Evolutionary conservation across 2,113 vertebrate species (phyloP).

Genomic region (Crotalus horridus): DNA sequence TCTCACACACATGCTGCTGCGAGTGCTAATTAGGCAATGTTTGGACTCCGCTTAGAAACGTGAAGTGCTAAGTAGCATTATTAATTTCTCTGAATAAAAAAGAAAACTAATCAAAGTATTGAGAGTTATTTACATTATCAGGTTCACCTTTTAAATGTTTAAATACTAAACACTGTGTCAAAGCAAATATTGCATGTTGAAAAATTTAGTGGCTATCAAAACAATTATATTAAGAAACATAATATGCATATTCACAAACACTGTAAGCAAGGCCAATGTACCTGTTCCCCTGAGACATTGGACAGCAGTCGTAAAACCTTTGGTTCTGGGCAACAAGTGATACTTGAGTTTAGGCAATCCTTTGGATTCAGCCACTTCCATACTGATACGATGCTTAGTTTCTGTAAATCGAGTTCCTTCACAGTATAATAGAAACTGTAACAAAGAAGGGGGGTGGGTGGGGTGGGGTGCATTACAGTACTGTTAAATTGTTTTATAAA

Average conservation of each 20-base stretch:
- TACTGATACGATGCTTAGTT: slow-evolving; percentile 95
- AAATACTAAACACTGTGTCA: background rate
- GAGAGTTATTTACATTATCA: slow-evolving; percentile 3
- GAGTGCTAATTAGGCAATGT: slow-evolving; percentile 29
- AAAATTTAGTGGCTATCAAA: background rate
- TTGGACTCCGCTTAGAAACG: background rate
- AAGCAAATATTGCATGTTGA: background rate
- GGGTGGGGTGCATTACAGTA: background rate
- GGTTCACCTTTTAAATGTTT: background rate
- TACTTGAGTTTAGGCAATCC: slow-evolving; percentile 92
- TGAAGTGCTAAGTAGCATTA: slow-evolving; percentile 19
- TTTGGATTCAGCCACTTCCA: slow-evolving; percentile 95
- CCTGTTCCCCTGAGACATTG: slow-evolving; percentile 95
- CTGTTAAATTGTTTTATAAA: background rate
- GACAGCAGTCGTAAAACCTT: slow-evolving; percentile 96
- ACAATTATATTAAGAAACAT: background rate
- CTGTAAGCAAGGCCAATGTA: slow-evolving; percentile 38
- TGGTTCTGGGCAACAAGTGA: slow-evolving; percentile 93
- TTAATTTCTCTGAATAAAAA: slow-evolving; percentile 17
- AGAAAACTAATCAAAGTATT: background rate
- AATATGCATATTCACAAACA: background rate
- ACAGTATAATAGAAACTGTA: slow-evolving; percentile 94
- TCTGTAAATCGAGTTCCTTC: slow-evolving; percentile 98
- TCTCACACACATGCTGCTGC: slow-evolving; percentile 2
- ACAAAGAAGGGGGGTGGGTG: background rate